Conservation (phyloP, 2,797 vertebrate genomes). For the Arctocebus calabarensis region DNA sequence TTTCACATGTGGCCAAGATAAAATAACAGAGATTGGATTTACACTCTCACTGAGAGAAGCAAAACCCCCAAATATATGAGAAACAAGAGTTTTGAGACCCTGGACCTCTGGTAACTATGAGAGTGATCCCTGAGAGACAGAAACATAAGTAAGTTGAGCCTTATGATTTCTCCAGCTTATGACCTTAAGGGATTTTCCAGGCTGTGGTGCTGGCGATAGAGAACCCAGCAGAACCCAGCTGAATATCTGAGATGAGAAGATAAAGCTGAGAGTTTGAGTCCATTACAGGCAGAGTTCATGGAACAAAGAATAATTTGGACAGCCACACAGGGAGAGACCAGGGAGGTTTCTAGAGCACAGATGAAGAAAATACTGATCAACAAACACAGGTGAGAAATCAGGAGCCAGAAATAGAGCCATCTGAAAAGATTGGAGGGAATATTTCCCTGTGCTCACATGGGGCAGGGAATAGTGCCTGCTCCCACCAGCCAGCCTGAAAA, state of each 20-base stretch:
- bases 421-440: background rate
- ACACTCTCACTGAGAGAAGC: background rate
- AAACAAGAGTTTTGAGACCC: background rate
- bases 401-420: background rate
- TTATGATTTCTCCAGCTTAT: background rate
- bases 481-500: background rate
- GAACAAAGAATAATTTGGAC: background rate
- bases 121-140: background rate
- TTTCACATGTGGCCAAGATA: background rate
- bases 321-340: too few relatives aligned
- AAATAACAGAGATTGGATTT: background rate
- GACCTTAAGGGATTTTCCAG: background rate
- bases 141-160: background rate
- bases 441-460: background rate
- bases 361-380: background rate
- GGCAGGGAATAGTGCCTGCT: background rate
- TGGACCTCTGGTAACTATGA: background rate
- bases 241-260: background rate
- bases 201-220: fast-evolving
- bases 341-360: background rate
- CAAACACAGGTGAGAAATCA: background rate
- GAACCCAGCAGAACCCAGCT: background rate
- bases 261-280: background rate
- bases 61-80: background rate
- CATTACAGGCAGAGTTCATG: background rate